Evolutionary conservation across 2,888 invertebrate genomes (phyloP), one percentile per base, ranked within the genome.

Genomic region (Dione juno): DNA sequence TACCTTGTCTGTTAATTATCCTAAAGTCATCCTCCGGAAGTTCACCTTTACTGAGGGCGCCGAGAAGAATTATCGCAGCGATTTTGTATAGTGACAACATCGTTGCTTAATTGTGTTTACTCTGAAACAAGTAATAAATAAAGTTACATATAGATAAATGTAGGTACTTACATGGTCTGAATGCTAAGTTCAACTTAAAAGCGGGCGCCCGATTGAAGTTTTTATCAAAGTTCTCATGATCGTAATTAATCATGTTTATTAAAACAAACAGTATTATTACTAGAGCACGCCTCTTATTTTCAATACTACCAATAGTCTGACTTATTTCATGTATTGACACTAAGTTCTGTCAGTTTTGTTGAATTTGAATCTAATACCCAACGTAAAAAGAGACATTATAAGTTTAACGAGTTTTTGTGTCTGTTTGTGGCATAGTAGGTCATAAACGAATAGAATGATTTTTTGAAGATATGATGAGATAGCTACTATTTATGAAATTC

Each of bases 1-100:
- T 77, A 92, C 93, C 93, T 86, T 91, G 86, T 84, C 85, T 85
- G 70, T 88, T 88, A 76, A 93, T 89, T 91, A 93, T 93, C 91
- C 93, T 92, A 79, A 92, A 93, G 78, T 93, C 92, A 77, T 93
- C 92, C 80, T 93, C 91, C 0, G 92, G 90, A 37, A 91, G 77
- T 67, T 89, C 84, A 71, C 92, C 92, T 72, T 88, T 90, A 76
- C 87, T 86, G 59, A 90, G 81, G 0, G 88, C 80, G 72, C 87
- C 82, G 68, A 91, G 84, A 16, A 91, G 78, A 68, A 92, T 81
- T 50, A 92, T 76, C 0, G 84, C 82, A 7, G 86, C 86, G 37
- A 90, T 87, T 79, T 84, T 88, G 77, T 84, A 86, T 64, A 87
- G 77, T 14, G 78, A 79, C 57, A 77, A 78, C 89, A 87, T 87